Base-by-base conservation (phyloP, 2,888 invertebrate genomes). In the Leptarthrus brevirostris region DNA sequence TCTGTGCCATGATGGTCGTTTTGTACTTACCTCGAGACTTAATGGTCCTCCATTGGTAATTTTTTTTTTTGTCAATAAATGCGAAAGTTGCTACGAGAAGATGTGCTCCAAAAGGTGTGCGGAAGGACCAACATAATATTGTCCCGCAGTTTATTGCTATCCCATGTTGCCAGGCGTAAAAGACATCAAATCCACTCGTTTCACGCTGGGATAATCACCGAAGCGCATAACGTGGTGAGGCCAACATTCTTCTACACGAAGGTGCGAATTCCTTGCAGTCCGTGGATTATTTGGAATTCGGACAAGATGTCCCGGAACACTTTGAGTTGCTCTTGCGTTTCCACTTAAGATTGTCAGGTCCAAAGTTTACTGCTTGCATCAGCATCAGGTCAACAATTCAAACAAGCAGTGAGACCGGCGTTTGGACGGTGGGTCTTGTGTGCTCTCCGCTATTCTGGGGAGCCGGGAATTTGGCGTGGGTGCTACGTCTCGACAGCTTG, bases 381-480 rank as follows among this genome's bases (percentile, higher is more conserved):
- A 69, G 18, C 36, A 18, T 16, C 20, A 16, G 58, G 36, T 69
- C 52, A 69, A 69, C 69, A 69, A 16, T 69, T 49, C 18, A 12
- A 12, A 8, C 16, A 22, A 44, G 18, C 24, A 40, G 8, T 24
- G 64, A 14, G 22, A 20, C 47, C 64, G 44, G 47, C 44, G 24
- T 44, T 47, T 58, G 36, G 24, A 20, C 24, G 26, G 16, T 30
- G 10, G 49, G 12, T 49, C 69, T 18, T 22, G 8, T 22, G 49
- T 8, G 12, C 14, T 66, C 14, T 52, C 24, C 24, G 3, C 16
- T 34, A 44, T 18, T 49, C 18, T n/a, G n/a, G n/a, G n/a, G n/a
- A 16, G 30, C 16, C 69, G 52, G 69, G 69, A 69, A 69, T 69
- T 69, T 30, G 52, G 69, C 69, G 69, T 69, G 69, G 69, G 69